Conservation (phyloP, 2,888 invertebrate genomes). For the Spialia ferax region DNA sequence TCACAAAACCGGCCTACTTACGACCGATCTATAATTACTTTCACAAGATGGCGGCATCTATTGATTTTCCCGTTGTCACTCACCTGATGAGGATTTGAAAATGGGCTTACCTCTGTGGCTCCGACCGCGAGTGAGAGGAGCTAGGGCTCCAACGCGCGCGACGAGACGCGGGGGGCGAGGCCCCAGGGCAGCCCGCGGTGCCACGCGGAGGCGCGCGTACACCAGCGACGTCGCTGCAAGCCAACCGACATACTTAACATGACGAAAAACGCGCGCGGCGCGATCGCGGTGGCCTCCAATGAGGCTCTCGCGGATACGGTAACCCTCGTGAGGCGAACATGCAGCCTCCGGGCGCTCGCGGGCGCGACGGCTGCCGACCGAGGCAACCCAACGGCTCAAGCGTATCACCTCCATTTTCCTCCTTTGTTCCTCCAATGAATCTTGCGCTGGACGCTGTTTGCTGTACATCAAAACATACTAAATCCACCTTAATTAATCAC, state of each 20-base stretch:
- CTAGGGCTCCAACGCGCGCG: slow-evolving; percentile 85
- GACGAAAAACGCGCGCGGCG: slow-evolving; percentile 70
- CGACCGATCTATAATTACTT: slow-evolving; percentile 55
- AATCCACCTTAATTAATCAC: slow-evolving; percentile 83
- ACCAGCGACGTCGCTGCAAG: slow-evolving; percentile 80
- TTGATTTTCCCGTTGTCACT: slow-evolving; percentile 67
- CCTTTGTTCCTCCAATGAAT: slow-evolving; percentile 49
- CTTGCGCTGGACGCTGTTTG: slow-evolving; percentile 53
- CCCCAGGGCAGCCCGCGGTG: slow-evolving; percentile 60
- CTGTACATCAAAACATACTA: slow-evolving; percentile 76
- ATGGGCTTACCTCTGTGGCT: slow-evolving; percentile 75
- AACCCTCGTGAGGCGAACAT: slow-evolving; percentile 78
- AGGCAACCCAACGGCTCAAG: slow-evolving; percentile 65
- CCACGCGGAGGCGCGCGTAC: slow-evolving; percentile 78
- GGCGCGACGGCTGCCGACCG: slow-evolving; percentile 68
- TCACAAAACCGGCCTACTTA: slow-evolving; percentile 29
- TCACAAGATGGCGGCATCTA: slow-evolving; percentile 77
- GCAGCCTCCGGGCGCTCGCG: slow-evolving; percentile 81
- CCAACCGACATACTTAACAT: slow-evolving; percentile 79
- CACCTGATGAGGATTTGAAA: slow-evolving; percentile 60
- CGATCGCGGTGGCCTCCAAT: slow-evolving; percentile 61
- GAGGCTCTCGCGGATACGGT: slow-evolving; percentile 69
- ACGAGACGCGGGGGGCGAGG: slow-evolving; percentile 64
- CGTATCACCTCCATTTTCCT: slow-evolving; percentile 56
- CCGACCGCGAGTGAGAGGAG: slow-evolving; percentile 69